phyloP scores from a whole-genome alignment of 2,797 vertebrate species.

The Enteromius treurensis region DNA sequence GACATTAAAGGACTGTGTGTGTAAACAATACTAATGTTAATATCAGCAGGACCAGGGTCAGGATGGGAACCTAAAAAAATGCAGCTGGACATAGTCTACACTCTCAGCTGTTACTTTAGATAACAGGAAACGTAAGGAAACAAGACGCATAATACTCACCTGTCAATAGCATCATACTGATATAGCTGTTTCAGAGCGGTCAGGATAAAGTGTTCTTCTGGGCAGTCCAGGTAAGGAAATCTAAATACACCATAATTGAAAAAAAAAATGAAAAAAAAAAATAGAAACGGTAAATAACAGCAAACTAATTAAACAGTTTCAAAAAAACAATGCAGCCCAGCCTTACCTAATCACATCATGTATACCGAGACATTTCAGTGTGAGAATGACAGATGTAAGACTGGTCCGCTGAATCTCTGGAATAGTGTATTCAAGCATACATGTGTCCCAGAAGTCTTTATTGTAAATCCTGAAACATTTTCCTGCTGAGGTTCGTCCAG shows the following conservation, averaged over 20 bases:
- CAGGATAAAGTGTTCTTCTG: constrained; percentile 93
- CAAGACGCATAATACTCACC: constrained; percentile 73
- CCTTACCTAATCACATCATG: constrained; percentile 95
- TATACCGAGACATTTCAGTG: constrained; percentile 92
- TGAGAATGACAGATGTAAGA: constrained; percentile 91
- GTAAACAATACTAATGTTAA: neutral
- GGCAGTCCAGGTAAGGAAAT: constrained; percentile 92
- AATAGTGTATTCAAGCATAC: constrained; percentile 93
- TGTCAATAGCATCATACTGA: constrained; percentile 93
- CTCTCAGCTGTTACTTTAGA: neutral
- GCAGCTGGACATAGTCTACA: neutral
- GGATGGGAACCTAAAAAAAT: neutral
- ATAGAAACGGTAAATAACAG: neutral
- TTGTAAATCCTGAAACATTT: constrained; percentile 92
- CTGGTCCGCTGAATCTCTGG: constrained; percentile 95
- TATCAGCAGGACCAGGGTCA: neutral
- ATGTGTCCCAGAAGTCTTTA: constrained; percentile 92
- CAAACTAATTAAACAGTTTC: neutral
- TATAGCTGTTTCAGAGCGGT: constrained; percentile 95
- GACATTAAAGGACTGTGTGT: neutral
- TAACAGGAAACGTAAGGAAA: neutral
- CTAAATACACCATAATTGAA: constrained; percentile 67
- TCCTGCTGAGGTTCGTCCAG: constrained; percentile 90
- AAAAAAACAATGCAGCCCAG: neutral
- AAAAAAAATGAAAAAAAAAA: neutral